Evolutionary conservation across 53 echinoderm and acorn worm species (phyloP).

Genomic region (Antedon mediterranea): DNA sequence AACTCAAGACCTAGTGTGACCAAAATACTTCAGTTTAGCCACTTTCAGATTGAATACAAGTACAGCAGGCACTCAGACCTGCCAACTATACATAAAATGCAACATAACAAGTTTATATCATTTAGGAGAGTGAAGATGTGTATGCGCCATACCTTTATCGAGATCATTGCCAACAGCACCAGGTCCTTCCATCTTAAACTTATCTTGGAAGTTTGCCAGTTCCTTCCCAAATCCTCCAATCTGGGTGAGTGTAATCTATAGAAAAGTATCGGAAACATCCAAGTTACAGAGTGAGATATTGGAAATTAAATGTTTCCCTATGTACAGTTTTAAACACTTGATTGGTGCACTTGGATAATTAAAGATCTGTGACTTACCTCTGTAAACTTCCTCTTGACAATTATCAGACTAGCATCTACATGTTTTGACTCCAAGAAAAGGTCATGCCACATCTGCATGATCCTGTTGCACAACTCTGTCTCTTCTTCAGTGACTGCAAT

Average conservation of each 20-base stretch:
- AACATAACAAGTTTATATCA: too few relatives aligned
- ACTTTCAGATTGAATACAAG: not conserved
- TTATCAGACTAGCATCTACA: conserved; percentile 87
- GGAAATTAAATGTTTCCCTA: not conserved
- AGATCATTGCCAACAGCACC: conserved; percentile 86
- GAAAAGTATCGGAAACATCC: not conserved
- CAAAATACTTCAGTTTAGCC: too few relatives aligned
- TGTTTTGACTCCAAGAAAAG: conserved; percentile 91
- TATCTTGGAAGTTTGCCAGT: conserved; percentile 68
- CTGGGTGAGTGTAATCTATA: conserved; percentile 87
- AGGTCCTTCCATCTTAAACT: conserved; percentile 84
- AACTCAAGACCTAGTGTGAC: conserved; percentile 84
- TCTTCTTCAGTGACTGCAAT: conserved; percentile 61
- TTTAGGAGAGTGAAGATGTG: too few relatives aligned
- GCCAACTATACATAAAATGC: too few relatives aligned
- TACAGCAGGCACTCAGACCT: not conserved
- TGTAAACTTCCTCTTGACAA: conserved; percentile 98
- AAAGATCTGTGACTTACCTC: conserved; percentile 77
- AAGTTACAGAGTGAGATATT: not conserved
- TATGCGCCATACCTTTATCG: conserved; percentile 55
- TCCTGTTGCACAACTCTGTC: conserved; percentile 53
- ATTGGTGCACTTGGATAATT: not conserved
- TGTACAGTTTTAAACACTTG: not conserved
- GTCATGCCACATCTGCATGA: conserved; percentile 81
- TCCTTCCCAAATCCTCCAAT: conserved; percentile 83